These are phyloP conservation scores for Xylota segnis DNA, from an alignment of 2,888 invertebrate species.

Conservation along the genomic window DNA sequence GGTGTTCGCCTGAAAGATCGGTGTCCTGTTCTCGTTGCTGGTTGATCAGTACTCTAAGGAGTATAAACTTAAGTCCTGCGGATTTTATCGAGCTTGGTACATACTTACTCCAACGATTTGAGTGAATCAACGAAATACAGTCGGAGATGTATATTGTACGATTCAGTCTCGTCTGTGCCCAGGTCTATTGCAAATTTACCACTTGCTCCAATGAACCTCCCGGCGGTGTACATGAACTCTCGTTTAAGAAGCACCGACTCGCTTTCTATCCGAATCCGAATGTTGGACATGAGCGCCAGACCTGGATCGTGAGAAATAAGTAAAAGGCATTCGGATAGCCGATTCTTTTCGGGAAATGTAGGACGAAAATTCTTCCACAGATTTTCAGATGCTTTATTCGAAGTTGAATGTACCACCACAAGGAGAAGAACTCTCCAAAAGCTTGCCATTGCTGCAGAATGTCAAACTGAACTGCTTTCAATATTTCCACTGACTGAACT, in stretches of 20 bases:
- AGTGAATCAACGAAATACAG: background rate
- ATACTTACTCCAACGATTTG: background rate
- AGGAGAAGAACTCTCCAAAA: background rate
- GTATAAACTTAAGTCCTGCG: background rate
- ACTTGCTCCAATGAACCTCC: background rate
- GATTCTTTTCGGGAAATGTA: background rate
- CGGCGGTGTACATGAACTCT: conserved; percentile 5
- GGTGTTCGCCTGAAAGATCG: background rate
- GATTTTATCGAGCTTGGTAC: no score
- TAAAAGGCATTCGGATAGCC: background rate
- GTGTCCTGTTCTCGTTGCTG: background rate
- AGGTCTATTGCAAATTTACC: background rate
- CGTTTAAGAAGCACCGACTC: background rate
- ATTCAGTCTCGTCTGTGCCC: background rate
- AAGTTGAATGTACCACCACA: no score
- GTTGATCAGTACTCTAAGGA: background rate
- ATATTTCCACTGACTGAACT: no score
- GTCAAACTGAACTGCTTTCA: background rate
- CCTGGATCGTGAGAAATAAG: background rate
- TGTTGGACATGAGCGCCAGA: background rate
- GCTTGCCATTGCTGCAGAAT: background rate
- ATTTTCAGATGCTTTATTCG: background rate
- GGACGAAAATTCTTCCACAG: background rate
- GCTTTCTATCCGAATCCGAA: background rate
- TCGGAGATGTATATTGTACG: background rate